Conservation (phyloP, 53 echinoderm and acorn worm genomes). For the Actinopyga echinites region DNA sequence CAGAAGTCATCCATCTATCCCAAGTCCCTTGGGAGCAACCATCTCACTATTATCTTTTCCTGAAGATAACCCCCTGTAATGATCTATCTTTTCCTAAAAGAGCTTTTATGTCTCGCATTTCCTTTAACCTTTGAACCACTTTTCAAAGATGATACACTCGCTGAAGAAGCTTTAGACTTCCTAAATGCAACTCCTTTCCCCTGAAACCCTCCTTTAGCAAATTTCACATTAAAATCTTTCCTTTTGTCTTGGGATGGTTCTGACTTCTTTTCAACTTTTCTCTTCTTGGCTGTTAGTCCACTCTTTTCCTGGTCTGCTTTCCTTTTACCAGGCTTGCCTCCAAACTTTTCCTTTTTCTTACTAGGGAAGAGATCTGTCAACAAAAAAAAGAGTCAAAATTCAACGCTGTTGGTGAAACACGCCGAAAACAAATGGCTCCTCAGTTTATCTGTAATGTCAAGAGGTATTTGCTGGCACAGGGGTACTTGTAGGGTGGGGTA, state of each 20-base stretch:
- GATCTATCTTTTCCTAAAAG: background rate
- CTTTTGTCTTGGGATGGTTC: background rate
- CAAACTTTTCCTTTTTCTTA: background rate
- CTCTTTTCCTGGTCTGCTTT: background rate
- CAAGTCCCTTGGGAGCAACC: background rate
- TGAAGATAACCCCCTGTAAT: background rate
- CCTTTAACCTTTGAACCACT: background rate
- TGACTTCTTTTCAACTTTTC: background rate
- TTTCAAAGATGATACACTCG: too few relatives aligned
- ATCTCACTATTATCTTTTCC: background rate
- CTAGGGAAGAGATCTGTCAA: constrained; percentile 41
- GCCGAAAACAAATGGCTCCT: too few relatives aligned
- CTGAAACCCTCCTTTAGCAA: background rate
- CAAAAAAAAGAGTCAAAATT: background rate
- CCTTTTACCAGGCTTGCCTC: background rate
- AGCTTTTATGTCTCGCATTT: constrained; percentile 17
- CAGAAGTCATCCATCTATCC: too few relatives aligned
- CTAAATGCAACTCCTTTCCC: constrained; percentile 16
- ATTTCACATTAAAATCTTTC: background rate
- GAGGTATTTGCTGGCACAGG: too few relatives aligned
- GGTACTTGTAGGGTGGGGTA: too few relatives aligned
- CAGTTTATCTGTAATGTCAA: too few relatives aligned
- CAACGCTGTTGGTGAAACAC: too few relatives aligned
- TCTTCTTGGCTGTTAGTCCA: background rate
- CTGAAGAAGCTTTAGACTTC: background rate